Evolutionary conservation across 2,888 invertebrate genomes (phyloP), one percentile per base, ranked within the genome.

Genomic region (Thera obeliscata): DNA sequence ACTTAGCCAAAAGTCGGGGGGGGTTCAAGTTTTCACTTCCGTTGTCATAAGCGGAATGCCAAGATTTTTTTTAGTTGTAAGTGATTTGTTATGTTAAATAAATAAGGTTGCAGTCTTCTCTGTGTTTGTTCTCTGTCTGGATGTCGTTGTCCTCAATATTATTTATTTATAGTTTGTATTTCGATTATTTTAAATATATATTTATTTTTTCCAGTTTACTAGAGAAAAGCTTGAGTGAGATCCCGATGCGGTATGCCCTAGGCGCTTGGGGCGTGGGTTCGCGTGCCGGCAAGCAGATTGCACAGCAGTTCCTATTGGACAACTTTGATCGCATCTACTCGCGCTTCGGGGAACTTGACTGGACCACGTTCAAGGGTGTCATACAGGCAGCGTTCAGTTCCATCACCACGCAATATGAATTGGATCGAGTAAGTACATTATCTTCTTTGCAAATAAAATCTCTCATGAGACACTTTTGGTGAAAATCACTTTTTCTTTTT

Each of bases 291-390:
- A 96, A 96, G 71, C 94, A 95, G 0, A 89, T 97, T 33, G 98
- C 98, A 0, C 97, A 97, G 80, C 95, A 95, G 76, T 97, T 95
- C 82, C 90, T 98, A 5, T 90, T 96, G 22, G 94, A 94, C 35
- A 95, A 97, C 84, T 98, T 97, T 96, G 85, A 93, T 6, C 89
- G 94, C 1, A 95, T 97, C 1, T 83, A 88, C 78, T 69, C 59
- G 33, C 85, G 78, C 65, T 91, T 92, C 83, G 83, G 84, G 0
- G 74, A 78, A 0, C 82, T 91, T 77, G 94, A 94, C 77, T 75
- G 89, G 2, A 92, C 93, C 77, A 89, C 88, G 74, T 87, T 94
- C 78, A 85, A 87, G 12, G 74, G 82, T 0, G 85, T 91, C 2
- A 76, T 94, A 0, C 85, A 77, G 43, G 88, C 90, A 0, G 88